Evolutionary conservation across 2,113 vertebrate species (phyloP).

Genomic region (Dermatemys mawii): DNA sequence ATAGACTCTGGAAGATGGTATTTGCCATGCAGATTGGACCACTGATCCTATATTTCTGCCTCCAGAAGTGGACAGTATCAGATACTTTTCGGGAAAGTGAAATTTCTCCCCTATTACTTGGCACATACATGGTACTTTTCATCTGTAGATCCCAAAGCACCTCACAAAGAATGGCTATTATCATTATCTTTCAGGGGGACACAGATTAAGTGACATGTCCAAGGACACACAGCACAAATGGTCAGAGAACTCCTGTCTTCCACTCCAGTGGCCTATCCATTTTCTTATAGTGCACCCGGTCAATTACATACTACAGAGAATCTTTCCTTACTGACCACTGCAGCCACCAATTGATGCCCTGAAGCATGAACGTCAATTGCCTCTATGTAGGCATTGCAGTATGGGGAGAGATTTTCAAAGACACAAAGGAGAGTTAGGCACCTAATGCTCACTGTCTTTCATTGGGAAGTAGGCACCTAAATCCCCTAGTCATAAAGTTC

Average conservation of each 20-base stretch:
- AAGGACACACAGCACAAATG: not conserved
- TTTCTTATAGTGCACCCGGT: not conserved
- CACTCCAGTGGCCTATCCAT: not conserved
- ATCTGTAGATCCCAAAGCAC: not conserved
- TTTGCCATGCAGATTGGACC: not conserved
- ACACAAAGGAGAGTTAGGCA: not conserved
- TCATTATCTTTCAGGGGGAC: not conserved
- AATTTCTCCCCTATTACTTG: not conserved
- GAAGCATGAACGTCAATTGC: not conserved
- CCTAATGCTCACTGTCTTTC: not conserved
- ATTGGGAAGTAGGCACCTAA: not conserved
- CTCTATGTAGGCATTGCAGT: not conserved
- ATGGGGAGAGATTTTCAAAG: not conserved
- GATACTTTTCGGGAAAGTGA: not conserved
- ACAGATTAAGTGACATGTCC: not conserved
- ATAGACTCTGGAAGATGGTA: not conserved
- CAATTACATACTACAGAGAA: not conserved
- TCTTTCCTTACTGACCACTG: not conserved
- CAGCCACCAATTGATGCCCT: not conserved
- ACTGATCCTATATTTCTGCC: not conserved
- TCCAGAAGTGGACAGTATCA: rapidly evolving
- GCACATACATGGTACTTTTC: not conserved
- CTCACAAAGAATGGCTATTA: not conserved
- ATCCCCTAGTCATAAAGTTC: not conserved
- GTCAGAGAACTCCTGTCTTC: not conserved